Percentiles rank a stretch among this genome's conserved stretches.
Conservation (phyloP, 2,797 vertebrate species). For the Chelmon rostratus region DNA sequence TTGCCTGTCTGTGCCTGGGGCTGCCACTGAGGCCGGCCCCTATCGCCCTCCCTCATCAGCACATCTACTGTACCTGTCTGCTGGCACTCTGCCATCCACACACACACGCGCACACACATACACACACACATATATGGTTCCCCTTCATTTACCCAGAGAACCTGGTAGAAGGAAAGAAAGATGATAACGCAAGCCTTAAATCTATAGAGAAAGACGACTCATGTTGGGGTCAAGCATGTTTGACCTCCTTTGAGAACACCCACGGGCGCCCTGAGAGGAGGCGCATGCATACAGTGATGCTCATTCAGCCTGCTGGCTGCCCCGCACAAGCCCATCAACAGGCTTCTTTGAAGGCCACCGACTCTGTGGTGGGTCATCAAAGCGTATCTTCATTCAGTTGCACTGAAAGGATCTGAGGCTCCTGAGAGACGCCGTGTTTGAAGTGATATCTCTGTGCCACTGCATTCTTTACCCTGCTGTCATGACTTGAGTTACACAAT, state of each 20-base stretch:
- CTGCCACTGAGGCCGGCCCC: slow-evolving; percentile 55
- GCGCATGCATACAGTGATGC: slow-evolving; percentile 56
- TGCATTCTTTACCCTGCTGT: slow-evolving; percentile 76
- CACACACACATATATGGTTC: slow-evolving; percentile 61
- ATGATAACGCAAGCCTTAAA: slow-evolving; percentile 46
- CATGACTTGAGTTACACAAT: slow-evolving; percentile 80
- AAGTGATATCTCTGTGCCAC: slow-evolving; percentile 84
- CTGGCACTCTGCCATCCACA: slow-evolving; percentile 74
- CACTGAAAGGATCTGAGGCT: slow-evolving; percentile 77
- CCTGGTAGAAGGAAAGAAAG: slow-evolving; percentile 19
- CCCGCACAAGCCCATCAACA: slow-evolving; percentile 70
- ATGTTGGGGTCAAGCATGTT: slow-evolving; percentile 70
- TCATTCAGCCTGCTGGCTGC: slow-evolving; percentile 63
- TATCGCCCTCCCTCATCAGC: slow-evolving; percentile 75
- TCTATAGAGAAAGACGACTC: slow-evolving; percentile 60
- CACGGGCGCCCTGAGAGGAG: slow-evolving; percentile 52
- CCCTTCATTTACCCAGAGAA: slow-evolving; percentile 63
- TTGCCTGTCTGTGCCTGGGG: slow-evolving; percentile 65
- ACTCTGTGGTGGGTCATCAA: slow-evolving; percentile 83
- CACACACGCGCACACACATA: slow-evolving; percentile 50
- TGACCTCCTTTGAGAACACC: slow-evolving; percentile 69
- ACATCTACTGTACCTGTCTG: slow-evolving; percentile 80
- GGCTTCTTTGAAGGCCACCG: slow-evolving; percentile 76
- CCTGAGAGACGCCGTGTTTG: slow-evolving; percentile 76
- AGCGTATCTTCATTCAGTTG: slow-evolving; percentile 80